Conservation (phyloP, 2,888 invertebrate genomes). For the Julus scanicus region DNA sequence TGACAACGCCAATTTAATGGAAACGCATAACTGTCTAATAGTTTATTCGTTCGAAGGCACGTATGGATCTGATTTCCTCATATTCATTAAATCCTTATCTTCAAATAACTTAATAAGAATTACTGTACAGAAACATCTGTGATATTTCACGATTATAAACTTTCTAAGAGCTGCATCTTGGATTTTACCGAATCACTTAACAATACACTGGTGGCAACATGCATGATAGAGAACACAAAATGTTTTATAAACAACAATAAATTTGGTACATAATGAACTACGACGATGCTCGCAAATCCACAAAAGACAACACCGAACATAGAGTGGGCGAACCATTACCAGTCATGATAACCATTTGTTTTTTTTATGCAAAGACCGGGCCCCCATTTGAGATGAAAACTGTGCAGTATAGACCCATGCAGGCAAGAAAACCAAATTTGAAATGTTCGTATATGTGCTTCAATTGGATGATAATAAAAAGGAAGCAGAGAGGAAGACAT, state of each 20-base stretch:
- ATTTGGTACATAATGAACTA: neutral
- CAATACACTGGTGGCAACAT: too few species aligned
- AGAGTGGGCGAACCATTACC: neutral
- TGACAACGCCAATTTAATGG: neutral
- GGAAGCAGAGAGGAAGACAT: slow-evolving; percentile 39
- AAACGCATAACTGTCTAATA: neutral
- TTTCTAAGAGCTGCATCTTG: too few species aligned
- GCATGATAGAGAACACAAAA: neutral
- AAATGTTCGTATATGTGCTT: neutral
- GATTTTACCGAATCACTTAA: too few species aligned
- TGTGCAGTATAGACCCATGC: neutral
- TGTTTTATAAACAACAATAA: neutral
- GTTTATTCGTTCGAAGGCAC: neutral
- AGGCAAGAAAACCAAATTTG: slow-evolving; percentile 4
- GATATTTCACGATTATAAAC: too few species aligned
- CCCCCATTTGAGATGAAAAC: slow-evolving; percentile 37
- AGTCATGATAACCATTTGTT: neutral
- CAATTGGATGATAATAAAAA: slow-evolving; percentile 32
- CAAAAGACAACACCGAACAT: neutral
- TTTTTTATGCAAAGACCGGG: neutral
- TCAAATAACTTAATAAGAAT: too few species aligned
- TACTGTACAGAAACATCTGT: too few species aligned
- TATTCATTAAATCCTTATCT: too few species aligned
- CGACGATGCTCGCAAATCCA: neutral
- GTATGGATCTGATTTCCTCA: neutral